Evolutionary conservation across 2,797 vertebrate genomes (phyloP), one percentile per base, ranked within the genome.

Genomic region (Clamator glandarius): DNA sequence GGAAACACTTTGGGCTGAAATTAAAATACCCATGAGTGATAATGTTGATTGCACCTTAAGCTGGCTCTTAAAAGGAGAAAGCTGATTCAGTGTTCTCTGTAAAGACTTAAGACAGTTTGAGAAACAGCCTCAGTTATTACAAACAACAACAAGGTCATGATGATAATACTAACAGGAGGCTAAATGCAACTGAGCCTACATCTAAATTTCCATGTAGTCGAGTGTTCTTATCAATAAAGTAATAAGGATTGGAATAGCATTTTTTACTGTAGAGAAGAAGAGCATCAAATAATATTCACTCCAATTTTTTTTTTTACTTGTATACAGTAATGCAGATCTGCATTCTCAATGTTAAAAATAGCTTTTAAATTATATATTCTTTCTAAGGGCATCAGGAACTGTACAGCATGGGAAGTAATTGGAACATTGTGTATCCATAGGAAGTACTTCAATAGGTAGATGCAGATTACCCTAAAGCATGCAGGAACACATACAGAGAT

Each of bases 341-440:
- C 9, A n/a, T 58, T 68, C 16, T 73, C 7, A n/a, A 26, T 42
- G 11, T 83, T 80, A 48, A 16, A 73, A 88, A 20, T 64, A 86
- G 36, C 36, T 70, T 84, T 73, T 14, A 83, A 59, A 90, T 66
- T 69, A 63, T 5, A 17, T 54, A 68, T 90, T 84, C 93, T 42
- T 90, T 73, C 26, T 93, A 87, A 93, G 35, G 54, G 80, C 50
- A 69, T 87, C 78, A 89, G 54, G 81, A 94, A 80, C 76, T 59
- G 70, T 81, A 63, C 46, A 83, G 55, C 28, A 63, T 31, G 23
- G 79, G 90, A 93, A 93, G 26, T 25, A 73, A 66, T 62, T 68
- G 62, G 5, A 85, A 3, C 8, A 69, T 2, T 63, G 5, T 55
- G 54, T 42, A 82, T 29, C 15, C n/a, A 72, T 12, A 68, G 41